phyloP scores from a whole-genome alignment of 1,140 invertebrate genomes.

The Drosophila quadrilineata region DNA sequence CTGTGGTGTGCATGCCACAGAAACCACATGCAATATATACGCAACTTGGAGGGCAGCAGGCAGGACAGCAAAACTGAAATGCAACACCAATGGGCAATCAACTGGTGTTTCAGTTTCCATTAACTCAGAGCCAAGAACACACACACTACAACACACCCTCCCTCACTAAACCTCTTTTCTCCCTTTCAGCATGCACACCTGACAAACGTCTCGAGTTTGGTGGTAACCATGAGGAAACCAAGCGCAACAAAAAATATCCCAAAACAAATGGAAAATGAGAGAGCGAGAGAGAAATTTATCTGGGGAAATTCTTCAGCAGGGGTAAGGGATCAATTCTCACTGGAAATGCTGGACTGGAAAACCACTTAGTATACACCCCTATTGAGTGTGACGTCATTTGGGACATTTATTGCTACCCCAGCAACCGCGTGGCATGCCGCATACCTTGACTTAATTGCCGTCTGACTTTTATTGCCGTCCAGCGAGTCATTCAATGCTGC shows the following conservation, averaged over 20 bases:
- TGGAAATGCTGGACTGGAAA: conserved; percentile 32
- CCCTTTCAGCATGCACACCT: not conserved
- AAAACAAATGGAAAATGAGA: conserved; percentile 50
- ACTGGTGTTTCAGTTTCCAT: conserved; percentile 78
- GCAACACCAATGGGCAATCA: conserved; percentile 60
- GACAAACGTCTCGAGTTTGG: conserved; percentile 34
- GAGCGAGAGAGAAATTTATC: conserved; percentile 22
- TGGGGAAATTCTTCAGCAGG: no score
- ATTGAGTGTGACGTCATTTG: conserved; percentile 36
- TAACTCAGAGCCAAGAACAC: conserved; percentile 27
- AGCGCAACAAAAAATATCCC: conserved; percentile 51
- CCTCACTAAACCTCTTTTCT: not conserved
- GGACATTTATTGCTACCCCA: conserved; percentile 26
- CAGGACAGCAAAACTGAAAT: conserved; percentile 33
- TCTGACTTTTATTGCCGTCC: conserved; percentile 57
- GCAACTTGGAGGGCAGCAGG: conserved; percentile 5
- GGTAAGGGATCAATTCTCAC: conserved; percentile 11
- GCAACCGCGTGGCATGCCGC: not conserved
- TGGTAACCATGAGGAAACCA: conserved; percentile 15
- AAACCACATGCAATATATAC: conserved; percentile 65
- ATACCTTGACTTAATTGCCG: conserved; percentile 50
- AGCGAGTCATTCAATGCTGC: conserved; percentile 27
- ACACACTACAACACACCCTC: not conserved
- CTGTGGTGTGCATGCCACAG: no score
- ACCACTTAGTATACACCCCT: conserved; percentile 18